Evolutionary conservation across 2,888 invertebrate species (phyloP), one percentile per base, ranked within the genome.

Genomic region (Pachycephus smyrnensis): DNA sequence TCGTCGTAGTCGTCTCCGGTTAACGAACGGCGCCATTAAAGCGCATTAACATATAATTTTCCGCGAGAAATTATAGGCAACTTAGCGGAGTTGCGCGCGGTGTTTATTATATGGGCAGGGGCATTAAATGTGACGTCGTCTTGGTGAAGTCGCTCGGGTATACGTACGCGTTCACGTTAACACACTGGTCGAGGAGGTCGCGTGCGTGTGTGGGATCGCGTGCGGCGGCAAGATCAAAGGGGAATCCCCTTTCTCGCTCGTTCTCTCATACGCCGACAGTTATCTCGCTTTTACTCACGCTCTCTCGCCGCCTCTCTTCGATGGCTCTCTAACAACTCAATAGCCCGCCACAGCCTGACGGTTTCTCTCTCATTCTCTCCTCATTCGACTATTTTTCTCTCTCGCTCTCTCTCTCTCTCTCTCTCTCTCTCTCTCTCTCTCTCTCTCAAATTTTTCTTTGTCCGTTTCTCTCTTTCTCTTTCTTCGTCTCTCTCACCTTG

Each of bases 151-250:
- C 85, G 84, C 87, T 85, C 81, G 86, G 87, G 84, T 83, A 81
- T 86, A 82, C 84, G 84, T 84, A 88, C 84, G 85, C 85, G 86
- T 87, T 84, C 86, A 84, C 86, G 84, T 84, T 83, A 79, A 82
- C 81, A 81, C 81, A 77, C 81, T 80, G 73, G 83, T 82, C 81
- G 82, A 82, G 80, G 79, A 55, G 83, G 77, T 79, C 82, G 79
- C 78, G 83, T 71, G 32, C 83, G 88, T 86, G 88, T 87, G 88
- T 85, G 86, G 85, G 88, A 90, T 90, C 89, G 90, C 90, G 90
- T 90, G 90, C 90, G 89, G 88, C 90, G 90, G 90, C 89, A 77
- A 90, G 88, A 90, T 90, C 90, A 90, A 90, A 90, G 87, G 85
- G 81, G 82, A 77, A 77, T 81, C n/a, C 71, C 80, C 77, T 75